Conservation (phyloP, 2,888 invertebrate species). For the Selenia dentaria region DNA sequence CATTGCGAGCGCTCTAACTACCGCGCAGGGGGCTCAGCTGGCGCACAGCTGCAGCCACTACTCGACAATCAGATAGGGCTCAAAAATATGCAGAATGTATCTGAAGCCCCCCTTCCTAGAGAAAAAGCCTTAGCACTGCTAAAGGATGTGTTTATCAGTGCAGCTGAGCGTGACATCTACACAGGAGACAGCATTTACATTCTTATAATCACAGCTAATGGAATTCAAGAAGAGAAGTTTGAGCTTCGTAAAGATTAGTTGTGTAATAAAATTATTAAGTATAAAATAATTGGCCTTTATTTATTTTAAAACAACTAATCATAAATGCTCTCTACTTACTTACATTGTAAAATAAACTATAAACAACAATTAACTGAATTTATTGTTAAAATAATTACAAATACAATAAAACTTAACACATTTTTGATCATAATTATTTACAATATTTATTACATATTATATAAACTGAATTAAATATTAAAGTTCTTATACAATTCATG, state of each 20-base stretch:
- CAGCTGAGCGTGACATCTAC: slow-evolving; percentile 98
- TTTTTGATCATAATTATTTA: slow-evolving; percentile 75
- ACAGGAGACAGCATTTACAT: slow-evolving; percentile 97
- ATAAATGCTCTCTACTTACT: no score
- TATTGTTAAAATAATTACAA: slow-evolving; percentile 69
- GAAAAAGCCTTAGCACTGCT: slow-evolving; percentile 94
- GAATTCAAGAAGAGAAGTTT: slow-evolving; percentile 90
- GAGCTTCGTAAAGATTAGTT: slow-evolving; percentile 94
- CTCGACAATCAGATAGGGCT: slow-evolving; percentile 98
- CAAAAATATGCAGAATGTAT: slow-evolving; percentile 92
- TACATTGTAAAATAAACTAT: no score
- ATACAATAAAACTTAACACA: slow-evolving; percentile 62
- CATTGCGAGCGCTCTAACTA: slow-evolving; percentile 94
- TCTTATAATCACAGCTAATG: slow-evolving; percentile 94
- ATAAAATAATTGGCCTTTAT: slow-evolving; percentile 21
- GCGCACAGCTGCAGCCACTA: slow-evolving; percentile 95
- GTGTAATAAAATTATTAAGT: slow-evolving; percentile 39
- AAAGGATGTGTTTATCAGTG: slow-evolving; percentile 98
- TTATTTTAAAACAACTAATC: slow-evolving; percentile 2
- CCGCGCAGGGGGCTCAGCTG: slow-evolving; percentile 96
- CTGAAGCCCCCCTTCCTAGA: slow-evolving; percentile 86
- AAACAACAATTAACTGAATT: slow-evolving; percentile 68
- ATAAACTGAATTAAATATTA: slow-evolving; percentile 43
- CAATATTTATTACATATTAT: slow-evolving; percentile 52
- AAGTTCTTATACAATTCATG: slow-evolving; percentile 57